These are phyloP conservation scores for Drosophila pegasa DNA, from an alignment of 2,888 invertebrate species.

Conservation along the genomic window DNA sequence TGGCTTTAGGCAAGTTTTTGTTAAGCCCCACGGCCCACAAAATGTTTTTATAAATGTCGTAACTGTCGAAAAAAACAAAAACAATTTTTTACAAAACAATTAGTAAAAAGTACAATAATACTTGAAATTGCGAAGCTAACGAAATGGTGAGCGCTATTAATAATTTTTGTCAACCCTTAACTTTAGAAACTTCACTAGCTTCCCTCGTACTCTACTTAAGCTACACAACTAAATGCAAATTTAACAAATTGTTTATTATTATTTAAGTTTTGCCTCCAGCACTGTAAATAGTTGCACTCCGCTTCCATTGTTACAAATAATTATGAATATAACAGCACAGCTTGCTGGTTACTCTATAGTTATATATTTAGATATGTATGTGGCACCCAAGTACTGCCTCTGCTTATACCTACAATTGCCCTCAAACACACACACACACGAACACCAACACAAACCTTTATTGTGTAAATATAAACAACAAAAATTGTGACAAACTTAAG, in stretches of 20 bases:
- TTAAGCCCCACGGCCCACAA: conserved; percentile 61
- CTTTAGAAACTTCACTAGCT: conserved; percentile 43
- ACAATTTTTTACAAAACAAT: conserved; percentile 59
- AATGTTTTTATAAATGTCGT: conserved; percentile 57
- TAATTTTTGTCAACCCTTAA: conserved; percentile 29
- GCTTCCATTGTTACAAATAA: conserved; percentile 27
- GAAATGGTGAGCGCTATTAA: conserved; percentile 65
- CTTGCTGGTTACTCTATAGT: conserved; percentile 35
- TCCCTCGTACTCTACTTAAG: conserved; percentile 24
- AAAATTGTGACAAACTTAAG: conserved; percentile 33
- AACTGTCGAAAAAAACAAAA: conserved; percentile 42
- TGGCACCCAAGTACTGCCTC: conserved; percentile 35
- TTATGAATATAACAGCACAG: conserved; percentile 41
- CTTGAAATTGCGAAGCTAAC: conserved; percentile 50
- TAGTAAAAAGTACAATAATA: conserved; percentile 59
- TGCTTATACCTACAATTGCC: conserved; percentile 45
- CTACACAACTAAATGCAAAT: conserved; percentile 8
- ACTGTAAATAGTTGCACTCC: conserved; percentile 40
- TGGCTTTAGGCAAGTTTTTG: conserved; percentile 59
- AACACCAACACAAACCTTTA: conserved; percentile 37
- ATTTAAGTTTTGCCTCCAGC: conserved; percentile 8
- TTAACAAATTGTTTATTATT: conserved; percentile 5
- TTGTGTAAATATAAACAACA: conserved; percentile 62
- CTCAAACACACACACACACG: conserved; percentile 29
- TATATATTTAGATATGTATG: conserved; percentile 10